phyloP scores from a whole-genome alignment of 2,888 invertebrate genomes.

The Drosophila mimetica region DNA sequence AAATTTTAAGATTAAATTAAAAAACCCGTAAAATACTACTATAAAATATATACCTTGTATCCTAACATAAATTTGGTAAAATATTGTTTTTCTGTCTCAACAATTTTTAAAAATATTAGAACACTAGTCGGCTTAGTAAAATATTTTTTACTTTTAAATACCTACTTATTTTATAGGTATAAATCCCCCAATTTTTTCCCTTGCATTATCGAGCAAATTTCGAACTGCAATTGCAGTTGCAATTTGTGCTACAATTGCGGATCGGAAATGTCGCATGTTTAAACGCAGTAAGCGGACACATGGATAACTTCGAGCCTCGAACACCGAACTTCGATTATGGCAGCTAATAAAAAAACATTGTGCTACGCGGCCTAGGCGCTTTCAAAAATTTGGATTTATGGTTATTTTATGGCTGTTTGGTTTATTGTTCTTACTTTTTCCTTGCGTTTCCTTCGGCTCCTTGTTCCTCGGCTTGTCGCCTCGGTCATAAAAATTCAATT shows the following conservation, averaged over 20 bases:
- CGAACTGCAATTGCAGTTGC: slow-evolving; percentile 21
- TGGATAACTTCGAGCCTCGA: slow-evolving; percentile 18
- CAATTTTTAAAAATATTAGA: too few relatives aligned
- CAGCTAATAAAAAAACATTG: slow-evolving; percentile 61
- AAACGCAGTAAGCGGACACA: slow-evolving; percentile 56
- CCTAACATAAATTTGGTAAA: too few relatives aligned
- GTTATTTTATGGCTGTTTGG: slow-evolving; percentile 49
- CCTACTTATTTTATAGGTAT: too few relatives aligned
- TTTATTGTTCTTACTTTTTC: slow-evolving; percentile 53
- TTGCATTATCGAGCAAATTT: slow-evolving; percentile 2
- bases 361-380: slow-evolving; percentile 44
- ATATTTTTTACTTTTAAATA: too few relatives aligned
- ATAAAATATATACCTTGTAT: too few relatives aligned
- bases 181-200: background rate
- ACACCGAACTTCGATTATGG: slow-evolving; percentile 63
- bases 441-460: background rate
- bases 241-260: slow-evolving; percentile 8
- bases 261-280: slow-evolving; percentile 67
- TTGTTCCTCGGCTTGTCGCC: slow-evolving; percentile 39
- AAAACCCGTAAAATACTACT: too few relatives aligned
- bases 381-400: slow-evolving; percentile 42
- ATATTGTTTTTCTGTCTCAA: too few relatives aligned
- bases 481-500: slow-evolving; percentile 72
- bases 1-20: too few relatives aligned
- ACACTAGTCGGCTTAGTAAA: too few relatives aligned